Conservation (phyloP, 2,797 vertebrate species). For the Otus scops region DNA sequence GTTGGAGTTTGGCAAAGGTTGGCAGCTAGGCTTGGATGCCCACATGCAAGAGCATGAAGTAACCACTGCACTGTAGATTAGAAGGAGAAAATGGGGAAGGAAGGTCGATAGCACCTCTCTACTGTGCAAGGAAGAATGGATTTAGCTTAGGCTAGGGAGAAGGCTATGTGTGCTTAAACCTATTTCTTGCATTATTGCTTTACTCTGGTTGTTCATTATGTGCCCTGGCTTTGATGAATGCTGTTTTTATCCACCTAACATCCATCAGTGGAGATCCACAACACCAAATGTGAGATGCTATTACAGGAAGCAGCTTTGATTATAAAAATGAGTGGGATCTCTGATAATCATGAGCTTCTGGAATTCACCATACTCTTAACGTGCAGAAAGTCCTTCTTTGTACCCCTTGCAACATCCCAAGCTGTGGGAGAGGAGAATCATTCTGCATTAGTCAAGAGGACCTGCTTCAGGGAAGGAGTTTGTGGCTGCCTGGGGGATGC, state of each 20-base stretch:
- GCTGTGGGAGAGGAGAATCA: background rate
- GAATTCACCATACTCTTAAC: background rate
- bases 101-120: background rate
- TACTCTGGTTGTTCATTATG: background rate
- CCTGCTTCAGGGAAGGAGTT: background rate
- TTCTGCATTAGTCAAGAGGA: background rate
- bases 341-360: background rate
- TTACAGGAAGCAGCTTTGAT: background rate
- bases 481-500: background rate
- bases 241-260: background rate
- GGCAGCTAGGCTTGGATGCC: background rate
- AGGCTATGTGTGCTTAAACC: background rate
- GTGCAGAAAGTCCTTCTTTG: background rate
- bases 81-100: background rate
- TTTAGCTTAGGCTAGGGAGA: background rate
- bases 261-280: background rate
- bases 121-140: background rate
- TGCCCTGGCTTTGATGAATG: background rate
- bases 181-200: background rate
- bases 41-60: background rate
- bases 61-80: background rate
- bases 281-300: background rate
- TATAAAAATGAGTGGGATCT: background rate
- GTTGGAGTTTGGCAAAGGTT: background rate
- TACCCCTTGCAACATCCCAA: background rate